Evolutionary conservation across 2,888 invertebrate genomes (phyloP).

Genomic region (Tethea ocularis): DNA sequence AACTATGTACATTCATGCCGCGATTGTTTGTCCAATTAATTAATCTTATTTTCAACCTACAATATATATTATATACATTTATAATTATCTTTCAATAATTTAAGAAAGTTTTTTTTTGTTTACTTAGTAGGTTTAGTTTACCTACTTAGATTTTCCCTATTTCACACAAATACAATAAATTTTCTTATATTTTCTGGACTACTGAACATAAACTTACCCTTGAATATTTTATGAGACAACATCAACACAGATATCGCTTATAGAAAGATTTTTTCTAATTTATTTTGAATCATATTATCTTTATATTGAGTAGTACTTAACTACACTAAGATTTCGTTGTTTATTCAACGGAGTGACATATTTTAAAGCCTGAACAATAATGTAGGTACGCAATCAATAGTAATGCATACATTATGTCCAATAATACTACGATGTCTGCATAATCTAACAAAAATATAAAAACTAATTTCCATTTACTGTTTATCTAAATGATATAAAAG

Average conservation of each 20-base stretch:
- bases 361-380: too few relatives aligned
- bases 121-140: background rate
- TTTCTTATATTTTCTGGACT: background rate
- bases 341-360: too few relatives aligned
- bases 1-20: slow-evolving; percentile 2
- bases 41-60: slow-evolving; percentile 9
- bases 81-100: background rate
- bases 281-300: too few relatives aligned
- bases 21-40: slow-evolving; percentile 8
- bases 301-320: too few relatives aligned
- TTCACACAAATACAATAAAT: background rate
- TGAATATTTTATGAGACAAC: background rate
- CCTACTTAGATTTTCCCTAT: too few relatives aligned
- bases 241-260: too few relatives aligned
- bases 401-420: too few relatives aligned
- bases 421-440: too few relatives aligned
- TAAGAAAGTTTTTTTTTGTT: background rate
- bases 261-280: too few relatives aligned
- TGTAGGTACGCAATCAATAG: background rate
- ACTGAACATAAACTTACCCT: background rate
- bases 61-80: background rate
- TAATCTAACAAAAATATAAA: background rate
- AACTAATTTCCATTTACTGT: background rate
- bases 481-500: too few relatives aligned
- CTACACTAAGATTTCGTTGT: too few relatives aligned